These are phyloP conservation scores for Heliconius ismenius DNA, from an alignment of 2,888 invertebrate genomes.

Conservation along the genomic window DNA sequence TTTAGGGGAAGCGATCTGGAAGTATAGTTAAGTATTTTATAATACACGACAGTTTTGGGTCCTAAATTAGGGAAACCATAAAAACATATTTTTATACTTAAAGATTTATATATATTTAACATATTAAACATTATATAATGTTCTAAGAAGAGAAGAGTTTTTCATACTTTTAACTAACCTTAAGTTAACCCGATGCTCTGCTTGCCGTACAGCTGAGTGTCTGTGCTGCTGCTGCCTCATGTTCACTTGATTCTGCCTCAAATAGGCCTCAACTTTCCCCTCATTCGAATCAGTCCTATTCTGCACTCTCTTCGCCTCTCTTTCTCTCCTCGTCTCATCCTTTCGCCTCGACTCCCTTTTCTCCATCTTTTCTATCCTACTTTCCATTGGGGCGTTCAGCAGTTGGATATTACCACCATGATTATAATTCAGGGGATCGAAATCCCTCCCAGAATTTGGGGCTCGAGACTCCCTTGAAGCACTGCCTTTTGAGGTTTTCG, in stretches of 20 bases:
- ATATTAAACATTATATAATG: too few species aligned
- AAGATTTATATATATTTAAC: too few species aligned
- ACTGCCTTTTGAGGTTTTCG: conserved; percentile 55
- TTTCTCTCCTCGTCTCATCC: conserved; percentile 50
- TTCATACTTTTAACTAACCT: conserved; percentile 54
- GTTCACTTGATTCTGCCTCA: conserved; percentile 76
- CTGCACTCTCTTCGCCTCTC: conserved; percentile 55
- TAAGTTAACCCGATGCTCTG: conserved; percentile 76
- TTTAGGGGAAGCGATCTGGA: conserved; percentile 74
- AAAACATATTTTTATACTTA: too few species aligned
- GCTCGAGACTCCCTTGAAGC: conserved; percentile 50
- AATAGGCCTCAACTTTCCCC: conserved; percentile 75
- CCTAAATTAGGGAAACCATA: too few species aligned
- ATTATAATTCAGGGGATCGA: conserved; percentile 85
- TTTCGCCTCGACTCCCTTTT: conserved; percentile 58
- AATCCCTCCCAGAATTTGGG: conserved; percentile 71
- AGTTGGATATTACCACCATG: conserved; percentile 74
- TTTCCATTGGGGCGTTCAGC: conserved; percentile 56
- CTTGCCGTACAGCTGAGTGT: conserved; percentile 75
- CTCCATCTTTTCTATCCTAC: conserved; percentile 59
- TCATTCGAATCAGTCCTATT: conserved; percentile 59
- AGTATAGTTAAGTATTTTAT: conserved; percentile 22
- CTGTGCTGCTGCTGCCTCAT: conserved; percentile 76
- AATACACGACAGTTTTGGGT: too few species aligned
- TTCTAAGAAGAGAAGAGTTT: too few species aligned